Base-by-base conservation (phyloP, 2,888 invertebrate species). In the Resseliella maxima region DNA sequence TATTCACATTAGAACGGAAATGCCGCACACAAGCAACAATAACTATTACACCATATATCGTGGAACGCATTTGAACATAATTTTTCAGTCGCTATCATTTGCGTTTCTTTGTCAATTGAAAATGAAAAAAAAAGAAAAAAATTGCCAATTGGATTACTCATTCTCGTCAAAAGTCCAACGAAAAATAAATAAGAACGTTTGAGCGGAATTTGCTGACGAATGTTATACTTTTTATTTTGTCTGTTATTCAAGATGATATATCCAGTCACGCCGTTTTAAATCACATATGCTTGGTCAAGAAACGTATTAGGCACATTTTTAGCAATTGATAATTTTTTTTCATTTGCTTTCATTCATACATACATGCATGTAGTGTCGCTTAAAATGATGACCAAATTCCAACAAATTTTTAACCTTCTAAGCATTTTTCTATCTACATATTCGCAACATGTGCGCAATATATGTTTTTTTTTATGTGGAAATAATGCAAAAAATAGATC, bases 361-460 rank as follows among this genome's bases (percentile, higher is more conserved):
- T 41, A 2, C 46, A 50, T 50, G 8, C 46, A 50, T 50, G 46
- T 18, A 72, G 31, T 72, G 35, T 72, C 31, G n/a, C 72, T 27
- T 15, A 27, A 35, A 31, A 31, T n/a, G 72, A 72, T 72, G 72
- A 72, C 3, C 18, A 31, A 72, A 72, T 72, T 72, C 35, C 72
- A 72, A 31, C 72, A 72, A 3, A 24, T 24, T 24, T 59, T 24
- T 59, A 24, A 24, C 31, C 31, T 72, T 72, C 15, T 27, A 0
- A 0, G 3, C 1, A n/a, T n/a, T n/a, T n/a, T 72, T 72, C 5
- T 59, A 24, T n/a, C 24, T 15, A 24, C 24, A 31, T 31, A 35
- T 31, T 72, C 31, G 72, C 35, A 72, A 72, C 72, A 72, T 35
- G 72, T 72, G 72, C 72, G 72, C 72, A 72, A 31, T 35, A 31